Base-by-base conservation (phyloP, 2,113 vertebrate genomes). In the Dendropsophus ebraccatus region DNA sequence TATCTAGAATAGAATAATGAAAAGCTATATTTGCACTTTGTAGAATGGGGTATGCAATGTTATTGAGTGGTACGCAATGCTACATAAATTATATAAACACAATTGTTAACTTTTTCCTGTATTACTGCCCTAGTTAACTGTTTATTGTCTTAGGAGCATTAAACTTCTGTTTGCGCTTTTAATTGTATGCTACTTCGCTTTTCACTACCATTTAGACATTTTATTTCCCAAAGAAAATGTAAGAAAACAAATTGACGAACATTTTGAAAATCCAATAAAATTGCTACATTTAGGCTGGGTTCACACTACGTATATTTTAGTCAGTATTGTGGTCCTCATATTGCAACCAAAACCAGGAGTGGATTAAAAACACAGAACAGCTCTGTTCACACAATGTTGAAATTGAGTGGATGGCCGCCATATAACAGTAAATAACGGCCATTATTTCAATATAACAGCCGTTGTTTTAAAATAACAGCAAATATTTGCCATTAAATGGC, bases 31-130 rank as follows among this genome's bases (percentile, higher is more conserved):
- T 58, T 84, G 70, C 70, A 75, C 35, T 75, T 84, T 14, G 62
- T 28, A 30, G 65, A 70, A 32, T 49, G 60, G n/a, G n/a, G n/a
- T n/a, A n/a, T n/a, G n/a, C n/a, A n/a, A n/a, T n/a, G n/a, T n/a
- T n/a, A n/a, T n/a, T 81, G n/a, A 65, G 41, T 30, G 5, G 37
- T 28, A 84, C 25, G 17, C 50, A 84, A 45, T 62, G 10, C 47
- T 60, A 52, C 70, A 84, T 41, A 60, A n/a, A 49, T 73, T 49
- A 76, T 19, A 30, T 45, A 56, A 45, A 58, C 32, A 60, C 54
- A 80, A 80, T 62, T 28, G 23, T 58, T 28, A 76, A 52, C 25
- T 80, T 80, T 80, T 80, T 80, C 56, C 25, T 62, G 60, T 45
- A 37, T 45, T 80, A 80, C 37, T 25, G 14, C 23, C 37, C 2